Base-by-base conservation (phyloP, 2,797 vertebrate genomes). In the Acrossocheilus wenchowensis region DNA sequence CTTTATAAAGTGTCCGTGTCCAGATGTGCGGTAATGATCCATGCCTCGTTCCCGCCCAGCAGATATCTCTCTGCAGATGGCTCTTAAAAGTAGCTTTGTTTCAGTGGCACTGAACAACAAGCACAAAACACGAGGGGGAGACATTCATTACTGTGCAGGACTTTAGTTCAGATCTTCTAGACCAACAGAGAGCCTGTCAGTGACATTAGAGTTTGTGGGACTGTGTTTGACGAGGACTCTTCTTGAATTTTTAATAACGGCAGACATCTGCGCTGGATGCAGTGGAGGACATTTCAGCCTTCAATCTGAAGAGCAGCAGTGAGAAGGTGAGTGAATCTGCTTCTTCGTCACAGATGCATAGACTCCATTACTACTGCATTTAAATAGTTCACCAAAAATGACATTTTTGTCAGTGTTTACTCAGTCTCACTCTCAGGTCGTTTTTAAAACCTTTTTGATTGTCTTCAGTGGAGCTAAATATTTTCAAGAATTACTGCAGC, bases 251-350 rank as follows among this genome's bases (percentile, higher is more conserved):
- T 91, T 87, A 87, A 87, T 82, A 50, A 50, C 34, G 60, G 84
- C 93, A 95, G 94, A 89, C 94, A 39, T 90, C 91, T 41, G 82
- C 92, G 26, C 85, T 93, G 15, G 94, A 95, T 82, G 74, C 92
- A 83, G 41, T 62, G 0, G 94, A 95, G 87, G 94, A 94, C 54
- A 88, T 90, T 81, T 89, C 90, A 3, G 88, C 88, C 0, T 81
- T 91, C 17, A 45, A 80, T 78, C 84, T 88, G 0, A 92, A 80
- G 66, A 88, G 92, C 87, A 89, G 26, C 91, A 92, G 87, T 89
- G 93, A 94, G 90, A 94, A 95, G 94, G 95, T 96, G 85, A 82
- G 52, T 39, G 17, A 77, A 34, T 26, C 14, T 73, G 23, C 4
- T 3, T 26, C 2, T 26, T 45, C 6, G 34, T 75, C 26, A 45